These are phyloP conservation scores for Caerostris extrusa DNA, from an alignment of 1,140 invertebrate genomes.

Conservation along the genomic window DNA sequence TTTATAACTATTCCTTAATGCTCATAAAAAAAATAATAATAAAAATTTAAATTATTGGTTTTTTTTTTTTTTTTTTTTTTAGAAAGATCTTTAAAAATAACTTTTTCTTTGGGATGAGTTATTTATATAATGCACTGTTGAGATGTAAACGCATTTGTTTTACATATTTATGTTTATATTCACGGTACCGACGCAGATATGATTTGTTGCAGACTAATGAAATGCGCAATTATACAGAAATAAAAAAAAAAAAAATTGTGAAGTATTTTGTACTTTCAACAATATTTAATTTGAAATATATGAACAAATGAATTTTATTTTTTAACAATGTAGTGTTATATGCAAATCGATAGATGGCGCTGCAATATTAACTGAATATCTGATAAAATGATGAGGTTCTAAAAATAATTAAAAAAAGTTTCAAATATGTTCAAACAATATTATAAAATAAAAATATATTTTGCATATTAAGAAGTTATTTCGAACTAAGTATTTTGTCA, in stretches of 20 bases:
- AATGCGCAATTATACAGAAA: not conserved
- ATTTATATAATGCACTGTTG: conserved; percentile 47
- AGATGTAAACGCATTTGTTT: conserved; percentile 6
- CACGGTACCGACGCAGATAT: conserved; percentile 51
- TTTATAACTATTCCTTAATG: not conserved
- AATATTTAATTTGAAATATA: not conserved
- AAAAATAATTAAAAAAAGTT: not conserved
- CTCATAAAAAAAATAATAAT: not conserved
- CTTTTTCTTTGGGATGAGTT: conserved; percentile 22
- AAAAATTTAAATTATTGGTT: not conserved
- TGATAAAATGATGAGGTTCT: not conserved
- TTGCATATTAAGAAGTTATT: not conserved
- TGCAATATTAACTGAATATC: not conserved
- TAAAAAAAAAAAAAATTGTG: not conserved
- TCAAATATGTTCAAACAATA: not conserved
- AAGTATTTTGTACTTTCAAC: not conserved
- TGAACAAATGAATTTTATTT: not conserved
- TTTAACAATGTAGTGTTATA: not conserved
- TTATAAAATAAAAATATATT: not conserved
- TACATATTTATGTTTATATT: conserved; percentile 27
- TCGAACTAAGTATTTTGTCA: not conserved
- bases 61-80: too few relatives aligned
- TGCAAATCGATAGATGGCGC: not conserved
- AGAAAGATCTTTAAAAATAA: not conserved
- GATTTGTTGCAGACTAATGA: not conserved